Percentiles rank a stretch among this genome's conserved stretches.
Conservation (phyloP, 2,113 vertebrate species). For the Porphyrio hochstetteri region DNA sequence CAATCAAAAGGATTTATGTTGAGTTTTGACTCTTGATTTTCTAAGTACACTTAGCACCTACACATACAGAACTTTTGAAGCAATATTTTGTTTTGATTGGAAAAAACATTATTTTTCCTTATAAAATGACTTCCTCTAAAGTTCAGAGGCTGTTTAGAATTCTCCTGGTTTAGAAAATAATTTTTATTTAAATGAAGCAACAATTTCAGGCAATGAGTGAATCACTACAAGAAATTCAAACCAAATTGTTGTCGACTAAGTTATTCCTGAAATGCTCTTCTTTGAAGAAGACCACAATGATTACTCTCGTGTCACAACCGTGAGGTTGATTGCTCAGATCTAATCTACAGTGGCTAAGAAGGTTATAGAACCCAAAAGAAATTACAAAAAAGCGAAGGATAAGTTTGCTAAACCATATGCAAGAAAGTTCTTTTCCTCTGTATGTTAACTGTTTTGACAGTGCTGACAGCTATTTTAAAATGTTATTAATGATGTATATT, state of each 20-base stretch:
- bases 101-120: background rate
- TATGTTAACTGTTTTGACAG: background rate
- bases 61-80: background rate
- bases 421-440: background rate
- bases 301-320: background rate
- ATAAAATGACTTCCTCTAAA: background rate
- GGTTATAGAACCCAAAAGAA: background rate
- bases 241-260: background rate
- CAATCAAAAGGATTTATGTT: background rate
- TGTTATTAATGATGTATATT: background rate
- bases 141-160: background rate
- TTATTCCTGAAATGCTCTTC: background rate
- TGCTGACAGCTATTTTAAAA: background rate
- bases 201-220: background rate
- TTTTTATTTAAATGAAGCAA: background rate
- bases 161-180: background rate
- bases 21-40: background rate
- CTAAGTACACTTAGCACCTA: background rate
- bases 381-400: background rate
- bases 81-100: background rate
- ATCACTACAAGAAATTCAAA: background rate
- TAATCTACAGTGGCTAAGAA: background rate
- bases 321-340: background rate
- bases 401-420: background rate
- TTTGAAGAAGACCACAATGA: background rate